Base-by-base conservation (phyloP, 2,797 vertebrate genomes). In the Sternotherus odoratus region DNA sequence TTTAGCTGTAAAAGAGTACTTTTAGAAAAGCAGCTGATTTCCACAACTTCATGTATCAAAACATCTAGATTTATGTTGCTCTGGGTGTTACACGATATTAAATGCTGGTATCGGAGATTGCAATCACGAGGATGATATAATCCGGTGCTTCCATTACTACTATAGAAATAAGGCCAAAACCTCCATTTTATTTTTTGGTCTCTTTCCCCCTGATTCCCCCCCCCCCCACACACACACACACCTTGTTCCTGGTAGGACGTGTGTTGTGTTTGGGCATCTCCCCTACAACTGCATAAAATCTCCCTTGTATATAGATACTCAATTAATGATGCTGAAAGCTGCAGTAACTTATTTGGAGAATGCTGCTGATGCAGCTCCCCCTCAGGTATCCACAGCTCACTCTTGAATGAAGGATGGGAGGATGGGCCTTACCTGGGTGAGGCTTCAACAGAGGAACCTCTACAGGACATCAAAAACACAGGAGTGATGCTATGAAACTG, bases 341-440 rank as follows among this genome's bases (percentile, higher is more conserved):
- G 60, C 33, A 16, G 23, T 86, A 39, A 24, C 82, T 49, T 1
- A 2, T 1, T 11, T 39, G 23, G 93, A 75, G 36, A 17, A n/a
- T 26, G 8, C 60, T 8, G 36, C 89, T 23, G 2, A 51, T 63
- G 54, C 7, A 24, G 2, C 9, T 89, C 54, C 13, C 1, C 74
- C 88, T 79, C 10, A 39, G 66, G 66, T 10, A n/a, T 87, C 36
- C 15, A 0, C 82, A 84, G 85, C 15, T 88, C 88, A 6, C 17
- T 60, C 4, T 8, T 9, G 51, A n/a, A 77, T 56, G 48, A 0
- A 1, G 16, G 5, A 1, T 75, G 53, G 12, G 1, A 1, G 19
- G 8, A 1, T 75, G 56, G 12, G 1, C 60, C 7, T 57, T 86
- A 28, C 69, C 51, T 36, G 81, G 2, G 1, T 69, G 17, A 8